These are phyloP conservation scores for Etheostoma cragini DNA, from an alignment of 2,113 vertebrate genomes.

Conservation along the genomic window DNA sequence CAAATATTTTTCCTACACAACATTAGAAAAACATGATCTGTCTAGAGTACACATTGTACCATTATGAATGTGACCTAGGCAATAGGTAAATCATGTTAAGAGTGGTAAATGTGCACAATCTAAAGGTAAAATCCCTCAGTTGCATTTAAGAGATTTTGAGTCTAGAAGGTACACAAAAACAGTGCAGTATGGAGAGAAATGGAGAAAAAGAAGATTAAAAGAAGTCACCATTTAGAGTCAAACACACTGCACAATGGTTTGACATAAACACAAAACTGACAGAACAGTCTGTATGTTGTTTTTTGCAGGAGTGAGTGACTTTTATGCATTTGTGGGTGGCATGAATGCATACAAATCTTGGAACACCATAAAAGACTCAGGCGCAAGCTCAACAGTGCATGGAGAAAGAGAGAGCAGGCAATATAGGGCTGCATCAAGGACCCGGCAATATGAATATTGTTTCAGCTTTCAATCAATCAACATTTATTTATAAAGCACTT, in stretches of 20 bases:
- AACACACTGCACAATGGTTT: not conserved
- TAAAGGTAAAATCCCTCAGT: not conserved
- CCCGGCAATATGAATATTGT: not conserved
- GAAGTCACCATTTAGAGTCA: not conserved
- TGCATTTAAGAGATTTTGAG: not conserved
- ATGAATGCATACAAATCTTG: conserved; percentile 27
- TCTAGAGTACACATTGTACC: not conserved
- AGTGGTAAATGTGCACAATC: conserved; percentile 1
- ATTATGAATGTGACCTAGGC: not conserved
- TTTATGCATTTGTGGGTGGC: conserved; percentile 7
- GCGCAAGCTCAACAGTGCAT: not conserved
- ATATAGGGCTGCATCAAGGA: conserved; percentile 21
- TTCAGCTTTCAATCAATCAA: not conserved
- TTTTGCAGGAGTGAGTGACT: conserved; percentile 2
- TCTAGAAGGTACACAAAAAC: not conserved
- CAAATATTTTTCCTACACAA: not conserved
- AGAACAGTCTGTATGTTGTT: conserved; percentile 2
- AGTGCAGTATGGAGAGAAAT: not conserved
- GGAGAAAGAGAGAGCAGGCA: not conserved
- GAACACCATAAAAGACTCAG: conserved; percentile 15
- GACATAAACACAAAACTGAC: not conserved
- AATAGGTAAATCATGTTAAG: not conserved
- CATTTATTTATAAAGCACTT: too few species aligned
- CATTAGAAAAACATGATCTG: not conserved
- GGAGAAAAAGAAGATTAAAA: not conserved